phyloP scores from a whole-genome alignment of 2,113 vertebrate species.

The Myrmecophaga tridactyla region DNA sequence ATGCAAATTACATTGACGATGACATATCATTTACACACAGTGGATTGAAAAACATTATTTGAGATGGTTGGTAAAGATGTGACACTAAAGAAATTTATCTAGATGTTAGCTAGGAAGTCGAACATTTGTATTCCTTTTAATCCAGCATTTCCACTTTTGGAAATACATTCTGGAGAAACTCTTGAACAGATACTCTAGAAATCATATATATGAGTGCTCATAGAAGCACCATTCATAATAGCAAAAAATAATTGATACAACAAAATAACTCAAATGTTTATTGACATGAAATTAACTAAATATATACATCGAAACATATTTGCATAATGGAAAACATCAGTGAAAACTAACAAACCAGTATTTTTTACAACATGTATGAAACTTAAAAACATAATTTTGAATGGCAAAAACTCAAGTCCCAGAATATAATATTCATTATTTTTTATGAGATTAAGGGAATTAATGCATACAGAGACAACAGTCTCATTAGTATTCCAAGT shows the following conservation, averaged over 20 bases:
- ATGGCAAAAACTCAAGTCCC: neutral
- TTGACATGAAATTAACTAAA: neutral
- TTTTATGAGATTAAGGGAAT: neutral
- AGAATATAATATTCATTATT: neutral
- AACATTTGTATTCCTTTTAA: neutral
- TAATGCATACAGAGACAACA: neutral
- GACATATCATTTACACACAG: neutral
- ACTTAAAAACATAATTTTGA: slow-evolving; percentile 12
- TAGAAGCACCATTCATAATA: neutral
- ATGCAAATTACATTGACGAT: neutral
- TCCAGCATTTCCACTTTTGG: neutral
- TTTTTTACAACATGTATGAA: neutral
- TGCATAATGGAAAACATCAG: neutral
- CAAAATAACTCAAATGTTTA: neutral
- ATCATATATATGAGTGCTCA: neutral
- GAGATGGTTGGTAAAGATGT: neutral
- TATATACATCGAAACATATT: neutral
- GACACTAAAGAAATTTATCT: neutral
- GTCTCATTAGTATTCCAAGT: neutral
- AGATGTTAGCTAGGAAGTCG: neutral
- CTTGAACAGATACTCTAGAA: neutral
- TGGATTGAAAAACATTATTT: neutral
- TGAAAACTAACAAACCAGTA: neutral
- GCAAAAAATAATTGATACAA: neutral
- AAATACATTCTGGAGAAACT: neutral